Conservation (phyloP, 2,888 invertebrate genomes). For the Odontomyia ornata region DNA sequence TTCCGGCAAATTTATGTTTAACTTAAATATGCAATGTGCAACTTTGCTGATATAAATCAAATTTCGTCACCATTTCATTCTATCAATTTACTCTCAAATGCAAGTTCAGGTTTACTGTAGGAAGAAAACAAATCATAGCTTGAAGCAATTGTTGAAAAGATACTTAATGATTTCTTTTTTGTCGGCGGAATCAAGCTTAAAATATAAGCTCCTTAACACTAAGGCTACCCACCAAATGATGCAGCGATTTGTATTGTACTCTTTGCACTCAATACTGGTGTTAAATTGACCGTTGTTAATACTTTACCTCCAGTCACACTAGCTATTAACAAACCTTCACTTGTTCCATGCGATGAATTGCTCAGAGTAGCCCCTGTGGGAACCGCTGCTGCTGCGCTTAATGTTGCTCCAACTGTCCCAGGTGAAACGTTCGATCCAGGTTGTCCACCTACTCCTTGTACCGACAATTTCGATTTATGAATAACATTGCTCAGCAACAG, state of each 20-base stretch:
- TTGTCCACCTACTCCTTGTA: neutral
- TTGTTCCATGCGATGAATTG: constrained; percentile 45
- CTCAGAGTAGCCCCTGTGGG: constrained; percentile 51
- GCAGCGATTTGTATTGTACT: constrained; percentile 51
- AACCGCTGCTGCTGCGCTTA: neutral
- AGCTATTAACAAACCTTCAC: constrained; percentile 29
- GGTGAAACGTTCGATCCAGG: constrained; percentile 4
- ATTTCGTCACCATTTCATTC: too few species aligned
- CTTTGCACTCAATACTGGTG: constrained; percentile 46
- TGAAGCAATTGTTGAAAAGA: too few species aligned
- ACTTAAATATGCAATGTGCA: too few species aligned
- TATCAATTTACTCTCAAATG: too few species aligned
- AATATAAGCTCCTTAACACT: constrained; percentile 13
- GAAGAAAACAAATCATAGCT: too few species aligned
- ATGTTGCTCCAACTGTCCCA: neutral
- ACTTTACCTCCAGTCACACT: constrained; percentile 45
- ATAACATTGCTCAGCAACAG: constrained; percentile 39
- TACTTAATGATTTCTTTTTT: too few species aligned
- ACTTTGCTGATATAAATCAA: too few species aligned
- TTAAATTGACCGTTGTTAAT: constrained; percentile 53
- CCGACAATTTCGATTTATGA: constrained; percentile 18
- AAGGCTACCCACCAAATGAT: constrained; percentile 59
- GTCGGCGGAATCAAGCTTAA: neutral
- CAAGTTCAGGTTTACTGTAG: too few species aligned
- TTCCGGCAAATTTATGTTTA: too few species aligned